A percentile compares a stretch with the other conserved stretches of the same genome.
These are phyloP conservation scores for Axinella damicornis DNA, from an alignment of 37 sponge, comb jelly and placozoan species.

Conservation along the genomic window DNA sequence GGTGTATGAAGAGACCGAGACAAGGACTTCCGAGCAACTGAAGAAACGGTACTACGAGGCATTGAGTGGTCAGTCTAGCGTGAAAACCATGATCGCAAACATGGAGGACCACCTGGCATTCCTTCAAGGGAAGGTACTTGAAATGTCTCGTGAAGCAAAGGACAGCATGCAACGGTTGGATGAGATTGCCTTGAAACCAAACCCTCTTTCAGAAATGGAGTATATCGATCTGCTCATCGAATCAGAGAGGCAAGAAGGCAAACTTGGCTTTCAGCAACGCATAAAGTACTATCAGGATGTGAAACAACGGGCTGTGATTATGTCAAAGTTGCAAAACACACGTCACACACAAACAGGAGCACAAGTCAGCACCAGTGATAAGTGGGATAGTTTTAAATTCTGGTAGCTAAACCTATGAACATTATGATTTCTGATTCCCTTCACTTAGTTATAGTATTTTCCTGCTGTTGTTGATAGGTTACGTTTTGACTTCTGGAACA, in stretches of 20 bases:
- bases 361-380: too few species aligned
- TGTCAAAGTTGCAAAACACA: too few species aligned
- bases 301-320: constrained; percentile 26
- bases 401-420: too few species aligned
- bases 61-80: constrained; percentile 11
- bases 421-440: too few species aligned
- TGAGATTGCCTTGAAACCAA: constrained; percentile 83
- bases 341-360: too few species aligned
- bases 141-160: constrained; percentile 30
- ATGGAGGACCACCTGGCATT: constrained; percentile 23
- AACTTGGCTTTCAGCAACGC: constrained; percentile 62
- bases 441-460: too few species aligned
- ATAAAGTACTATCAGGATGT: constrained; percentile 22
- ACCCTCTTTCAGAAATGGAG: constrained; percentile 66
- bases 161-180: constrained; percentile 36
- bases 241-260: constrained; percentile 61
- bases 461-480: too few species aligned
- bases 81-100: constrained; percentile 37
- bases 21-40: constrained; percentile 62
- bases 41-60: constrained; percentile 55
- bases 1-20: constrained; percentile 50
- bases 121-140: constrained; percentile 18
- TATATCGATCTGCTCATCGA: constrained; percentile 84
- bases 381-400: too few species aligned
- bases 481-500: too few species aligned